Conservation (phyloP, 2,113 vertebrate genomes). For the Lycocorax pyrrhopterus region DNA sequence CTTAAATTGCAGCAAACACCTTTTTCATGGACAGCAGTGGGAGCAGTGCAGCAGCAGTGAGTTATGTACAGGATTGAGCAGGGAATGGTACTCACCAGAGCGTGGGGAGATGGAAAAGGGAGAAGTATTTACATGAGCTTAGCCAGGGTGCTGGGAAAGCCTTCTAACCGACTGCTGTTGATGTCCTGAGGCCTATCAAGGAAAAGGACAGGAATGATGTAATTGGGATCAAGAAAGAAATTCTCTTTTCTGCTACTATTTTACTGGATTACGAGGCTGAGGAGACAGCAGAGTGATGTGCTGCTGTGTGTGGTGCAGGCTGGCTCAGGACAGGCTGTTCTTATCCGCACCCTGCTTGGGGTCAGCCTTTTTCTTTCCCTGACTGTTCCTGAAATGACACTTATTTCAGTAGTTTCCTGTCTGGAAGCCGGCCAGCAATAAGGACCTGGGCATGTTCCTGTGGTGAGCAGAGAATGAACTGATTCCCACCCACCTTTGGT, state of each 20-base stretch:
- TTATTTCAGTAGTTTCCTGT: neutral
- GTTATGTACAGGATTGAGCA: neutral
- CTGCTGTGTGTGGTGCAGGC: neutral
- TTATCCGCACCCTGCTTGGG: neutral
- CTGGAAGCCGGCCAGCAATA: neutral
- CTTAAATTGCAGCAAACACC: neutral
- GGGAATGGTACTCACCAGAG: slow-evolving; percentile 40
- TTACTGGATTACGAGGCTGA: neutral
- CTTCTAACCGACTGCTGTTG: neutral
- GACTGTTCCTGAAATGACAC: neutral
- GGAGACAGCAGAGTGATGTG: neutral
- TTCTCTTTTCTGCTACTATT: neutral
- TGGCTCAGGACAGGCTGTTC: neutral
- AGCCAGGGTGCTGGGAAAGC: neutral
- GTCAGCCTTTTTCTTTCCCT: neutral
- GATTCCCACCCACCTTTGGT: slow-evolving; percentile 48
- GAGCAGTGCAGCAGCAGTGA: neutral
- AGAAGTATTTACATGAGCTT: slow-evolving; percentile 38
- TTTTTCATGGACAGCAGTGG: neutral
- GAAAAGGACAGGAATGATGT: neutral
- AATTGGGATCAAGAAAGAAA: neutral
- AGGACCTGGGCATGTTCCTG: neutral
- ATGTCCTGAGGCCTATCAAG: slow-evolving; percentile 34
- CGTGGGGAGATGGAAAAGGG: neutral
- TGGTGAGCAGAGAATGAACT: neutral